Base-by-base conservation (phyloP, 2,113 vertebrate genomes). In the Chaetodon auriga region DNA sequence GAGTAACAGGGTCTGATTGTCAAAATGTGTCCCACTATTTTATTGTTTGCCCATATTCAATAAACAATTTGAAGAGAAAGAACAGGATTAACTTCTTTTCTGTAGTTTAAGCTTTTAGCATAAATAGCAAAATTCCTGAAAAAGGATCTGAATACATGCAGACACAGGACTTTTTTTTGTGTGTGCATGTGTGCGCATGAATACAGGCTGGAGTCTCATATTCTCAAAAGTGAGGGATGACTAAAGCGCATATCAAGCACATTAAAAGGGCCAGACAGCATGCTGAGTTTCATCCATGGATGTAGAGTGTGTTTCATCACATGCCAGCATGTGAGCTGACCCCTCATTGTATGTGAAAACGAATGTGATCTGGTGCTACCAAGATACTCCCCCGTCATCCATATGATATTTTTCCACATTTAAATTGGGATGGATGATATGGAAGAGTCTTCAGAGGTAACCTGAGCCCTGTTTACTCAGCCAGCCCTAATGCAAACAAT, bases 391-490 rank as follows among this genome's bases (percentile, higher is more conserved):
- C 9, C 48, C 58, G 73, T 81, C 66, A 64, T 23, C 54, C 66
- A 55, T 72, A 66, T 81, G 65, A 92, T 76, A 82, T 72, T 86
- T 90, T 87, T 89, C 84, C 87, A 66, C 81, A 80, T 91, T 90
- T 87, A 83, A 87, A 85, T 80, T 81, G 76, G 84, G 89, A 84
- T 66, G 81, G 83, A 85, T 82, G 77, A 81, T 73, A 90, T 60
- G 62, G 82, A 89, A n/a, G 78, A 84, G 82, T 41, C 68, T 87
- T 75, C 46, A 69, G 79, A 79, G 64, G 92, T 78, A 92, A 93
- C 86, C 78, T 3, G 81, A 94, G 58, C 54, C 78, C 66, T 91
- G 91, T 92, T 93, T 92, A 91, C 76, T 80, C 85, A 85, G 74
- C 77, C 74, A 64, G 63, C 60, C 78, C 85, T 82, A 88, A 90